Evolutionary conservation across 2,113 vertebrate species (phyloP), one percentile per base, ranked within the genome.

Genomic region (Podocnemis expansa): DNA sequence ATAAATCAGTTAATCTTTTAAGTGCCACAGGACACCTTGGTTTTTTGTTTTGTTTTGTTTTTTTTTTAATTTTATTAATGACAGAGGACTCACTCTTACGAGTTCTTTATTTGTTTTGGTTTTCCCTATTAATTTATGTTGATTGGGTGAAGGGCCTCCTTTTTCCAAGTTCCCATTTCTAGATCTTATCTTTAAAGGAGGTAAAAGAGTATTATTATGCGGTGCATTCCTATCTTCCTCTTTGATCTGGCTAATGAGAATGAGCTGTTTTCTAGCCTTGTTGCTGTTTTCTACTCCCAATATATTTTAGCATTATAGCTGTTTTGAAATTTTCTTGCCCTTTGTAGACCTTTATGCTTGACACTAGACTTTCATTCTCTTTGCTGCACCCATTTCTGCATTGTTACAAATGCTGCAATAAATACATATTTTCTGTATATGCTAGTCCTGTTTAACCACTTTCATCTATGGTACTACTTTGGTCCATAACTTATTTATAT

Each of bases 251-350:
- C 49, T 92, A 95, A 96, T 92, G 92, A 91, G 91, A 67, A 67
- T 19, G 60, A 89, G 22, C 41, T 75, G 70, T 75, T 8, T 73
- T 67, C 60, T 85, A 93, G 85, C 86, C 89, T 91, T 76, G 6
- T 2, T 75, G 78, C 83, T 86, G 93, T 91, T 92, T 94, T 93
- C 89, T 89, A 51, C 93, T 95, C 88, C 82, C 83, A 87, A n/a
- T 84, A 63, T 56, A 0, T 84, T 92, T 84, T 80, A 85, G 86
- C 51, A 80, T 52, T 73, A 31, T 4, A 5, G 89, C 78, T 80
- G 60, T 95, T 96, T 89, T 94, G 91, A 95, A 92, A 82, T 89
- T 87, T 94, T 78, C 87, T 93, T 79, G 52, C 90, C 95, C 78
- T 85, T 89, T 56, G 73, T n/a, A 63, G 10, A 63, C 80, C 29